Evolutionary conservation across 1,140 invertebrate species (phyloP).

Genomic region (Monomorium pharaonis): DNA sequence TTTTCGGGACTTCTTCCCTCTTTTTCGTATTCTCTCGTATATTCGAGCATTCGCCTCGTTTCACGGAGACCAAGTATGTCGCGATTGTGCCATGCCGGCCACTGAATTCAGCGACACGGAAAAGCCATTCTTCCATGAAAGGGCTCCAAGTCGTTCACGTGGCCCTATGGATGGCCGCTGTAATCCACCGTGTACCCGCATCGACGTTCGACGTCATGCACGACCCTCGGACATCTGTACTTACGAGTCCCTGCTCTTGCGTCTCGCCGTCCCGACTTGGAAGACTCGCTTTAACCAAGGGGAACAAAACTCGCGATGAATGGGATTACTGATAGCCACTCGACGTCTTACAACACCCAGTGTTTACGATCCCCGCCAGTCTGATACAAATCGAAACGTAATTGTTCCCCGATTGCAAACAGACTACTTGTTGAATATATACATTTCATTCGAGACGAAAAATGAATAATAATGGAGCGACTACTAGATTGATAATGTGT

Average conservation of each 20-base stretch:
- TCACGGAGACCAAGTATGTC: conserved; percentile 14
- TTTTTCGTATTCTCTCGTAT: conserved; percentile 13
- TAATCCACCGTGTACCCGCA: conserved; percentile 44
- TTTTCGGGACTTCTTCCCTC: not conserved
- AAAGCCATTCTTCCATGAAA: conserved; percentile 82
- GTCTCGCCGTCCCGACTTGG: conserved; percentile 9
- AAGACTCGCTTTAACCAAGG: conserved; percentile 29
- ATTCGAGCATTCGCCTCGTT: conserved; percentile 43
- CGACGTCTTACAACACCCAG: conserved; percentile 3
- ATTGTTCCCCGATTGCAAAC: conserved; percentile 6
- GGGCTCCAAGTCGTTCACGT: conserved; percentile 63
- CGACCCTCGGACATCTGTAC: conserved; percentile 49
- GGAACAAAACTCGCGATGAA: conserved; percentile 40
- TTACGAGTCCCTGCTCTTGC: not conserved
- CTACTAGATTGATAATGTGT: not conserved
- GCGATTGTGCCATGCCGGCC: conserved; percentile 67
- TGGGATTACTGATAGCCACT: conserved; percentile 41
- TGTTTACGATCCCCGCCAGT: not conserved
- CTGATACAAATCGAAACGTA: not conserved
- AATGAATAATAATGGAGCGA: not conserved
- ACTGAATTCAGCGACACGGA: conserved; percentile 78
- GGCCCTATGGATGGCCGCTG: not conserved
- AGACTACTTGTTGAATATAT: not conserved
- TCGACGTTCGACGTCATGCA: conserved; percentile 5
- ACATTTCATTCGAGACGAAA: not conserved